phyloP scores from a whole-genome alignment of 2,113 vertebrate species.

The Oophaga pumilio region DNA sequence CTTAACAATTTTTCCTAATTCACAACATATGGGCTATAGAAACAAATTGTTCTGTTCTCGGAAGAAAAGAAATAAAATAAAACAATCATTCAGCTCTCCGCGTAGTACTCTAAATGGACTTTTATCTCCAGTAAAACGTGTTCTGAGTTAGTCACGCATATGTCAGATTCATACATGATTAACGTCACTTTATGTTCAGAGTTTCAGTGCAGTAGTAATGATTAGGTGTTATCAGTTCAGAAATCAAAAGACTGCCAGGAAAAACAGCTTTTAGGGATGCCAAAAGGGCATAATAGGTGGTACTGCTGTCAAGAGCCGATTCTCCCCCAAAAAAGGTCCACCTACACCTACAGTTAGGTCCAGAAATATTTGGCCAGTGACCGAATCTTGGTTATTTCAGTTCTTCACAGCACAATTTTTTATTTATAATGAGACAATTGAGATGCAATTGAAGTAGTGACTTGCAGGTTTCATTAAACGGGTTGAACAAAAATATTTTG shows the following conservation, averaged over 20 bases:
- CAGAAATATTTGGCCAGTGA: too few species aligned
- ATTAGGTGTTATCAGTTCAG: neutral
- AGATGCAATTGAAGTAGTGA: too few species aligned
- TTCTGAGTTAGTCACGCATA: constrained; percentile 8
- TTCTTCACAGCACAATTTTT: too few species aligned
- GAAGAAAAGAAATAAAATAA: constrained; percentile 2
- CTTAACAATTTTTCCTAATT: constrained; percentile 3
- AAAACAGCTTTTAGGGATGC: neutral
- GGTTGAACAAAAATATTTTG: too few species aligned
- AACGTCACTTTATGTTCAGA: neutral
- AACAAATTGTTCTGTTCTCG: neutral
- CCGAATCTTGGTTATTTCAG: too few species aligned
- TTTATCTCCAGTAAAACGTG: neutral
- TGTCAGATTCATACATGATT: neutral
- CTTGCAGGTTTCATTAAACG: too few species aligned
- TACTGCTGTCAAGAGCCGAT: too few species aligned
- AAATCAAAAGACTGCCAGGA: neutral
- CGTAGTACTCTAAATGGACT: neutral
- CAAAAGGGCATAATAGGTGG: too few species aligned
- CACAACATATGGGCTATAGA: constrained; percentile 26
- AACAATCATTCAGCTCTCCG: neutral
- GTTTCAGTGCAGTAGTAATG: neutral
- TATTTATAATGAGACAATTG: too few species aligned
- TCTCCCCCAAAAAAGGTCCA: too few species aligned
- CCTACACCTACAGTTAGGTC: too few species aligned